Conservation (phyloP, 1,140 invertebrate species). For the Aphaenogaster rudis region DNA sequence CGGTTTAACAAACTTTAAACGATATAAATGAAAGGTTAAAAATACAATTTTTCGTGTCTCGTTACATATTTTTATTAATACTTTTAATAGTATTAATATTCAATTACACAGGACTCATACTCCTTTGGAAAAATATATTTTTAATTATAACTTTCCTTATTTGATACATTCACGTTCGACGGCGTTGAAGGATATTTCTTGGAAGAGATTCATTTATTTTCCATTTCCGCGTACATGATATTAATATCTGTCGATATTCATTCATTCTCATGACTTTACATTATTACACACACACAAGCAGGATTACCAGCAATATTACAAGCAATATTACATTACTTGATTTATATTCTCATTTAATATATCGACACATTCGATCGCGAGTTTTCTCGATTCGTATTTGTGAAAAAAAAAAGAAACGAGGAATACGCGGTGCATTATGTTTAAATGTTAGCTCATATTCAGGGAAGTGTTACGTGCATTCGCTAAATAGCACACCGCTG, state of each 20-base stretch:
- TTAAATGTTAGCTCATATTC: not conserved
- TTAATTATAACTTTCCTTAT: not conserved
- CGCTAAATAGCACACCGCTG: slow-evolving; percentile 25
- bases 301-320: not conserved
- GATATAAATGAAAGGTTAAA: not conserved
- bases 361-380: not conserved
- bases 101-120: not conserved
- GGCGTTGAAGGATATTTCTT: slow-evolving; percentile 29
- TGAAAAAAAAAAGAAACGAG: not conserved
- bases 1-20: not conserved
- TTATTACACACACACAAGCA: not conserved
- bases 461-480: slow-evolving; percentile 2
- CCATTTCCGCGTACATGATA: not conserved
- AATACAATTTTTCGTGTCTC: not conserved
- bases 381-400: not conserved
- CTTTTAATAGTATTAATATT: not conserved
- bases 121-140: not conserved
- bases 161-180: not conserved
- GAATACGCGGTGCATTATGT: not conserved
- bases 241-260: not conserved
- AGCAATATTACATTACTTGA: not conserved
- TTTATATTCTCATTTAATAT: not conserved
- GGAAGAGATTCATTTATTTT: slow-evolving; percentile 19
- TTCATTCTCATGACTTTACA: not conserved
- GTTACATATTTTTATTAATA: not conserved